Base-by-base conservation (phyloP, 2,888 invertebrate genomes). In the Dynastes grantii region DNA sequence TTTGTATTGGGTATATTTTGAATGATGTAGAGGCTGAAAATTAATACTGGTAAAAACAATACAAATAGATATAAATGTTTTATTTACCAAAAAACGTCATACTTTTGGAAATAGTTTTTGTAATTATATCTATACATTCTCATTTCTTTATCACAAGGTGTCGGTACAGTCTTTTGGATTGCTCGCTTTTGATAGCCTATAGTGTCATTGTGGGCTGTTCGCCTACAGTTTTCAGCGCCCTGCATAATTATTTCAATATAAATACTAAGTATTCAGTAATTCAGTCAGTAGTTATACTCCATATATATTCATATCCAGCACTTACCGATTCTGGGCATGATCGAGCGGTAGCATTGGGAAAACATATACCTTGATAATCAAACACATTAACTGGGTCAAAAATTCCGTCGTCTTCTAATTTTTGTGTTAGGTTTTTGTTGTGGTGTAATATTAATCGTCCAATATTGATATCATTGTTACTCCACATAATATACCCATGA, bases 331-430 rank as follows among this genome's bases (percentile, higher is more conserved):
- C 87, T 86, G 53, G 85, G 82, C 37, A 90, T 76, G 79, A 88
- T 86, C 77, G 86, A 83, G 9, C 88, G 78, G 73, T 89, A 77
- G 84, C 84, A 75, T 91, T 91, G 81, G 94, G 92, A 85, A 95
- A 94, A 87, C 97, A 97, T 27, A 97, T 95, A 0, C 95, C 96
- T 89, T 97, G 97, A 86, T 97, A 97, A 88, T 97, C 97, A 82
- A 94, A 94, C 76, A 97, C 92, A 79, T 92, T 91, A 11, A 96
- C 92, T 77, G 92, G 90, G 83, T 92, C 93, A 87, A 93, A 97
- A 51, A 97, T 93, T 8, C 93, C 93, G 80, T 95, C 76, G 29
- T 80, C 76, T 70, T 80, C 78, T 27, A 80, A 55, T 55, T 67
- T 58, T 67, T 78, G 71, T 8, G 78, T 78, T n/a, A 78, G n/a